Percentiles rank a stretch among this genome's conserved stretches.
Evolutionary conservation across 2,888 invertebrate genomes (phyloP).

Genomic region (Cactoblastis cactorum): DNA sequence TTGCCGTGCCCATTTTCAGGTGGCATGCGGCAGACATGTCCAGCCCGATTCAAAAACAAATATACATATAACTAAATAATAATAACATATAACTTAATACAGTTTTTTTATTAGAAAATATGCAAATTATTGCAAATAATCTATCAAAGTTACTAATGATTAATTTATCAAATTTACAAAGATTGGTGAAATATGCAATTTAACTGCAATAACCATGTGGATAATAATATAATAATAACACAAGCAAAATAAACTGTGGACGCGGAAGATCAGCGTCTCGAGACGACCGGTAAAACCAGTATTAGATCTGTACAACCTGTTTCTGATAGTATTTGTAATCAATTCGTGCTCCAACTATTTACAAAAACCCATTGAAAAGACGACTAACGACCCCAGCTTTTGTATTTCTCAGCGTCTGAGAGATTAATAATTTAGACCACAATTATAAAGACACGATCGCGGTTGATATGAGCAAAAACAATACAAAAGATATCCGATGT

Average conservation of each 20-base stretch:
- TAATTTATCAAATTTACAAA: no score
- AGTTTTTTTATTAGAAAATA: no score
- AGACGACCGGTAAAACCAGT: constrained; percentile 12
- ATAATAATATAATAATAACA: neutral
- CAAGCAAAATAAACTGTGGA: constrained; percentile 4
- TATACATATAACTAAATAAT: no score
- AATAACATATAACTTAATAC: no score
- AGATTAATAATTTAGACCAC: constrained; percentile 8
- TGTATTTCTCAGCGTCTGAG: constrained; percentile 4
- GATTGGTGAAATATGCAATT: no score
- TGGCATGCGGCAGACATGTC: no score
- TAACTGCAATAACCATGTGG: neutral
- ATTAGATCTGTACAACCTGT: constrained; percentile 10
- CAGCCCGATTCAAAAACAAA: no score
- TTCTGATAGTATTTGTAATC: constrained; percentile 8
- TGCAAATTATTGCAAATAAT: no score
- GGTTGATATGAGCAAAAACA: constrained; percentile 12
- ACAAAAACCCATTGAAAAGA: constrained; percentile 12
- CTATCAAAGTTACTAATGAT: no score
- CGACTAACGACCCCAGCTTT: constrained; percentile 10
- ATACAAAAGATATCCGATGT: constrained; percentile 9
- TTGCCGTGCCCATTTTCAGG: no score
- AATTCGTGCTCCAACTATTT: constrained; percentile 4
- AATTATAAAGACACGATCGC: constrained; percentile 12
- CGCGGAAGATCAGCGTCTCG: constrained; percentile 8